A percentile compares a stretch with the other conserved stretches of the same genome.
Conservation (phyloP, 2,113 vertebrate species). For the Cettia cetti region DNA sequence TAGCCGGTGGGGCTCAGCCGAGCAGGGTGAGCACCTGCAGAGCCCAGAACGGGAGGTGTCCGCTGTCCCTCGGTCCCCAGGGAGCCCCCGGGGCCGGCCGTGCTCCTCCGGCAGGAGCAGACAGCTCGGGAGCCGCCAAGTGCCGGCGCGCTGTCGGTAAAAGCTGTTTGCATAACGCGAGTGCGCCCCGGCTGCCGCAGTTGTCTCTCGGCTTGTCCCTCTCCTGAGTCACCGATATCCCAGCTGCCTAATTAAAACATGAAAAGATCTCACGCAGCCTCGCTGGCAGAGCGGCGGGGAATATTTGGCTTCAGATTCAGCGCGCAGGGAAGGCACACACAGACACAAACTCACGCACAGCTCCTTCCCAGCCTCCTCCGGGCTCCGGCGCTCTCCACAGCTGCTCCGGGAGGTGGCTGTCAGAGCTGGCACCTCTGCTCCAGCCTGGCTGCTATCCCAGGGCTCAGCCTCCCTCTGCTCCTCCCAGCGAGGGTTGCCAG, state of each 20-base stretch:
- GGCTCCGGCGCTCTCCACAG: neutral
- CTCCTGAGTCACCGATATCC: conserved; percentile 43
- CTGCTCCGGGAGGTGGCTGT: neutral
- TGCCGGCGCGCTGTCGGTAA: neutral
- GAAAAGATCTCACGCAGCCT: conserved; percentile 8
- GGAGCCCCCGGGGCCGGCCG: neutral
- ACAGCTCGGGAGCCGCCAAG: neutral
- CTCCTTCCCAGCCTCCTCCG: neutral
- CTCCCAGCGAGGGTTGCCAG: neutral
- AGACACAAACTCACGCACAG: neutral
- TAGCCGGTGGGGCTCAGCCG: rapidly evolving
- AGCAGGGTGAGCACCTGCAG: neutral
- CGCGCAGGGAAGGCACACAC: neutral
- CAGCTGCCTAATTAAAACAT: conserved; percentile 64
- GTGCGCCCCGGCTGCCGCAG: neutral
- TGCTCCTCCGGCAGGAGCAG: neutral
- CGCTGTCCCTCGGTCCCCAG: rapidly evolving
- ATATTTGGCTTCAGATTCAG: neutral
- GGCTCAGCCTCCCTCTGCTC: neutral
- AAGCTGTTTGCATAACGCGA: neutral
- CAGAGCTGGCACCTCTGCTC: neutral
- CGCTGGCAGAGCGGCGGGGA: neutral
- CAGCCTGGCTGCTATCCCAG: neutral
- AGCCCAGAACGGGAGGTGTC: neutral
- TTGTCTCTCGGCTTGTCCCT: conserved; percentile 4